phyloP scores from a whole-genome alignment of 2,888 invertebrate genomes.

The Teleogryllus oceanicus region DNA sequence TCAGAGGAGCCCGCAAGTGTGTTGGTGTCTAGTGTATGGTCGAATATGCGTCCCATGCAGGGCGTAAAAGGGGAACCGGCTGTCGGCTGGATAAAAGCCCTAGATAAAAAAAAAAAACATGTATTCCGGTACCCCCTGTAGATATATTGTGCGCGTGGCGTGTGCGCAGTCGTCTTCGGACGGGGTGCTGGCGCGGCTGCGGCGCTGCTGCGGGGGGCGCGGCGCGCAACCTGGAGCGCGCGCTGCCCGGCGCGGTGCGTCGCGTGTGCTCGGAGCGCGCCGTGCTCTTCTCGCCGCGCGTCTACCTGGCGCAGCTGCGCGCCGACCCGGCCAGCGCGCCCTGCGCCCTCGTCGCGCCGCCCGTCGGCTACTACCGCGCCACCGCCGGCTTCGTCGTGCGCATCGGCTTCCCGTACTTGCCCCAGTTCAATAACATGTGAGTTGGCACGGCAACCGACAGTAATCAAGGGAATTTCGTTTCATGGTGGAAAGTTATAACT shows the following conservation, averaged over 20 bases:
- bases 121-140: no score
- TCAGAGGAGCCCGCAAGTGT: no score
- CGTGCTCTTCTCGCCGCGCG: not conserved
- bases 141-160: no score
- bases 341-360: not conserved
- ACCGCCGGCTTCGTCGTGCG: not conserved
- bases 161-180: not conserved
- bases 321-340: not conserved
- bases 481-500: no score
- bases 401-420: constrained; percentile 12
- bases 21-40: no score
- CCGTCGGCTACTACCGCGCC: not conserved
- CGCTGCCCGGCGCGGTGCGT: not conserved
- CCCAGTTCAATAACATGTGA: not conserved
- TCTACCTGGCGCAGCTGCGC: not conserved
- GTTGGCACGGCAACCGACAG: not conserved
- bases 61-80: no score
- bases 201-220: not conserved
- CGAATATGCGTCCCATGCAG: no score
- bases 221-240: not conserved
- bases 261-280: not conserved
- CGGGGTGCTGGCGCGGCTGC: constrained; percentile 18
- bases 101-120: no score
- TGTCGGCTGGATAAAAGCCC: no score
- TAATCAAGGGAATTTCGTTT: no score